Conservation (phyloP, 2,113 vertebrate species). For the Bostrychus sinensis region DNA sequence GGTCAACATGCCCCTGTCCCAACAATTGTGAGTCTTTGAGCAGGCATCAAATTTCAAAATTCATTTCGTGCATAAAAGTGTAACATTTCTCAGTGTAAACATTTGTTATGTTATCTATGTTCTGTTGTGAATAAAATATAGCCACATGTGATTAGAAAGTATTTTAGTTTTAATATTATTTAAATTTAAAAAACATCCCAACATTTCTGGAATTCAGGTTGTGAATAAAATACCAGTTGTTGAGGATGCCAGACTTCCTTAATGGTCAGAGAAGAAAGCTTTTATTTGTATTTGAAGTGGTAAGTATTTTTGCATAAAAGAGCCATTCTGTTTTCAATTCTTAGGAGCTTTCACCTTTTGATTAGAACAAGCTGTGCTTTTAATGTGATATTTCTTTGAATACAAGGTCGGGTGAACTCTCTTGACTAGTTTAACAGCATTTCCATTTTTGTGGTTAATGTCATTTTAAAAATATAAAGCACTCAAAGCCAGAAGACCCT, state of each 20-base stretch:
- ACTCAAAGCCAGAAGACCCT: neutral
- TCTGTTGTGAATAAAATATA: too few relatives aligned
- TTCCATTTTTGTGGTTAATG: neutral
- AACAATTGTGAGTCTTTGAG: too few relatives aligned
- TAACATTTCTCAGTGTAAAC: too few relatives aligned
- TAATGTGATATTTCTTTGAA: constrained; percentile 34
- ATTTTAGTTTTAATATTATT: too few relatives aligned
- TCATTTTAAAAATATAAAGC: neutral
- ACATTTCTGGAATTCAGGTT: too few relatives aligned
- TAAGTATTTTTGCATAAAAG: neutral
- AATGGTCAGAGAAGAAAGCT: neutral
- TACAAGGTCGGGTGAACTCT: neutral
- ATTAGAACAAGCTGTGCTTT: constrained; percentile 34
- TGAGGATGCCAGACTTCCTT: neutral
- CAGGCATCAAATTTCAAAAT: too few relatives aligned
- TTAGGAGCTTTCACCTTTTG: constrained; percentile 34
- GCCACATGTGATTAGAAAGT: too few relatives aligned
- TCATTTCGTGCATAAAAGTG: too few relatives aligned
- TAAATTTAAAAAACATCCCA: too few relatives aligned
- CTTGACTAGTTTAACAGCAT: neutral
- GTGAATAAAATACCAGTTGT: too few relatives aligned
- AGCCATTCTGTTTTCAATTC: constrained; percentile 32
- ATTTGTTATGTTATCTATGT: too few relatives aligned
- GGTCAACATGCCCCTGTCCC: too few relatives aligned
- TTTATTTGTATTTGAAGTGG: constrained; percentile 14